Evolutionary conservation across 2,888 invertebrate genomes (phyloP).

Genomic region (Kuschelorhynchus macadamiae): DNA sequence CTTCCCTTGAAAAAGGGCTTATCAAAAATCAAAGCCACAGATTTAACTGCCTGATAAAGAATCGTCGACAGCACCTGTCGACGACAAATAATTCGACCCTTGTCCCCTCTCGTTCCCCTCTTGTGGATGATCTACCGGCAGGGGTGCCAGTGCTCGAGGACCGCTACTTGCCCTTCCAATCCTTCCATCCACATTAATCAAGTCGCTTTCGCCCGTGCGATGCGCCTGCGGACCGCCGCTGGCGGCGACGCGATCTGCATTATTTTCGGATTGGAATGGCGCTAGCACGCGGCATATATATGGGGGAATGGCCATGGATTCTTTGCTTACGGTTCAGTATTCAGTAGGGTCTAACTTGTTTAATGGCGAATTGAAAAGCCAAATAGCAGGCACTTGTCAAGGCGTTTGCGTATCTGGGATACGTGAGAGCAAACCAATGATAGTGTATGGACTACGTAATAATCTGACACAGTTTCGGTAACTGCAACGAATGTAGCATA

Average conservation of each 20-base stretch:
- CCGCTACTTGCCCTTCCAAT: conserved; percentile 26
- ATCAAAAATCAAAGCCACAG: conserved; percentile 11
- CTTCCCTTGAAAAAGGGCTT: neutral
- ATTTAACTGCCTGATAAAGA: conserved; percentile 6
- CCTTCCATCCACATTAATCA: conserved; percentile 21
- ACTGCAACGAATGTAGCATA: too few species aligned
- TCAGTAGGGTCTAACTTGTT: conserved; percentile 25
- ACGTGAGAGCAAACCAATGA: conserved; percentile 21
- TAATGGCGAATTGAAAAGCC: conserved; percentile 33
- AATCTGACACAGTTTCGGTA: too few species aligned
- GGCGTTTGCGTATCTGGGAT: conserved; percentile 22
- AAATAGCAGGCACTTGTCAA: conserved; percentile 15
- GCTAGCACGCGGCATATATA: conserved; percentile 7
- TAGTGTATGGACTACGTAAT: neutral
- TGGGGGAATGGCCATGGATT: conserved; percentile 31
- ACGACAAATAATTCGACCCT: conserved; percentile 8
- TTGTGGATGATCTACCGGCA: neutral
- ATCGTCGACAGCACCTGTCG: conserved; percentile 24
- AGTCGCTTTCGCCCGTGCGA: neutral
- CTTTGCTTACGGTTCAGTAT: conserved; percentile 17
- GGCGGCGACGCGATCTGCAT: conserved; percentile 12
- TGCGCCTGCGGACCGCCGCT: conserved; percentile 23
- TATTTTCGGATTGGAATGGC: conserved; percentile 33
- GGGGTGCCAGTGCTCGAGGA: conserved; percentile 13
- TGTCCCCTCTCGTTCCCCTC: neutral